Evolutionary conservation across 2,113 vertebrate species (phyloP), one percentile per base, ranked within the genome.

Genomic region (Charadrius vociferus): DNA sequence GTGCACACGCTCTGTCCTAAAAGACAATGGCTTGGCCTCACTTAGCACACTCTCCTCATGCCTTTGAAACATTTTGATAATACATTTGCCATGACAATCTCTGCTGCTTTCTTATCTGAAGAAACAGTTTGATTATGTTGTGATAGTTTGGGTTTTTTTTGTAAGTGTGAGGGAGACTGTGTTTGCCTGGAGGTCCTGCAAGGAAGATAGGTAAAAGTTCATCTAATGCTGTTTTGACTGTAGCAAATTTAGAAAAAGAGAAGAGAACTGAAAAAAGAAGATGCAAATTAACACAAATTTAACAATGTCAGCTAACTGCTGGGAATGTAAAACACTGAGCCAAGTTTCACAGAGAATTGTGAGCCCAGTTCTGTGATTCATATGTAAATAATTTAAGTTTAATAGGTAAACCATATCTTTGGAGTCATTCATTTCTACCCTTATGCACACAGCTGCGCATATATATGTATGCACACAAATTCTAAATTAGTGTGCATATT

Each of bases 1-100:
- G 37, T 45, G 56, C 34, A 79, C 19, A 1, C 3, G 36, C 21
- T 63, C 37, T 74, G 22, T 41, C 34, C 47, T 93, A 14, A 61
- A 80, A 53, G 22, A 49, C 32, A 37, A 3, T 59, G 23, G 32
- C 43, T 81, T 78, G 41, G 72, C 45, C 43, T 58, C 45, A 19
- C 2, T 93, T 43, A 36, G 36, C 49, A 5, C 3, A 5, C 6
- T 36, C 10, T 56, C 22, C 13, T 41, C 0, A 0, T 23, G 29
- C 29, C 45, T 92, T 73, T 77, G 18, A 37, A 86, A 55, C 30
- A n/a, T 14, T 62, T 90, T 11, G 83, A 13, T 29, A 53, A 49
- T 12, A 6, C 3, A 14, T 70, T 82, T 77, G 19, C 16, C 1
- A 0, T 45, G 67, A 39, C 9, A 36, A 13, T 49, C 14, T 91